Conservation (phyloP, 2,888 invertebrate genomes). For the Linyphia triangularis region DNA sequence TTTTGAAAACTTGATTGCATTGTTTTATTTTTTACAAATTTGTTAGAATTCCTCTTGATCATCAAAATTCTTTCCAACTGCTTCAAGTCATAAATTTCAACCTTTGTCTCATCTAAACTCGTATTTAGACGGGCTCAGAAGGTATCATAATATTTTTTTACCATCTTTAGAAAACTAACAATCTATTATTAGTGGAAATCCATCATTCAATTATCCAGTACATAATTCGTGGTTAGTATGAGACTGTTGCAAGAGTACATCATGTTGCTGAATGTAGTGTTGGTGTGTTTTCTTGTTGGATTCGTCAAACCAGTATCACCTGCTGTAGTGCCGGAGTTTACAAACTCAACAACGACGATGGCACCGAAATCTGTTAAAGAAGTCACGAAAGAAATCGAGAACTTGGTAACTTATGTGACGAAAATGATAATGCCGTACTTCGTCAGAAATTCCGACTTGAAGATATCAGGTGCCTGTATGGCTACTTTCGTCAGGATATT, state of each 20-base stretch:
- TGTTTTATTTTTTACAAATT: too few species aligned
- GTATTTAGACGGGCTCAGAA: not conserved
- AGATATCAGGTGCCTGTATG: conserved; percentile 56
- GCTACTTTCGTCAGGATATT: conserved; percentile 58
- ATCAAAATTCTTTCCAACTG: too few species aligned
- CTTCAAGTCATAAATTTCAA: not conserved
- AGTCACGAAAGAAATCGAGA: conserved; percentile 54
- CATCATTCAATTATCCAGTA: not conserved
- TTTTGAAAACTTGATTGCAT: too few species aligned
- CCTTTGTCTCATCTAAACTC: not conserved
- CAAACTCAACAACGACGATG: not conserved
- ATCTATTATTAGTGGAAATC: not conserved
- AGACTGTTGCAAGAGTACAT: conserved; percentile 37
- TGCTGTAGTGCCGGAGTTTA: not conserved
- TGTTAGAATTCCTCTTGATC: too few species aligned
- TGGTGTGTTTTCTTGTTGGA: conserved; percentile 23
- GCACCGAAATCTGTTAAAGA: conserved; percentile 48
- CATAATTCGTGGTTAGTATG: conserved; percentile 12
- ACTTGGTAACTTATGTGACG: conserved; percentile 19
- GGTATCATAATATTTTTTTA: too few species aligned
- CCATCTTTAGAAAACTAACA: not conserved
- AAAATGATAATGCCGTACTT: conserved; percentile 58
- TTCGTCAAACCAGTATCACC: conserved; percentile 7
- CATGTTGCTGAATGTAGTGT: conserved; percentile 30
- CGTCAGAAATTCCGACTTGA: conserved; percentile 62